These are phyloP conservation scores for Argyra leucocephala DNA, from an alignment of 2,888 invertebrate species.

Conservation along the genomic window DNA sequence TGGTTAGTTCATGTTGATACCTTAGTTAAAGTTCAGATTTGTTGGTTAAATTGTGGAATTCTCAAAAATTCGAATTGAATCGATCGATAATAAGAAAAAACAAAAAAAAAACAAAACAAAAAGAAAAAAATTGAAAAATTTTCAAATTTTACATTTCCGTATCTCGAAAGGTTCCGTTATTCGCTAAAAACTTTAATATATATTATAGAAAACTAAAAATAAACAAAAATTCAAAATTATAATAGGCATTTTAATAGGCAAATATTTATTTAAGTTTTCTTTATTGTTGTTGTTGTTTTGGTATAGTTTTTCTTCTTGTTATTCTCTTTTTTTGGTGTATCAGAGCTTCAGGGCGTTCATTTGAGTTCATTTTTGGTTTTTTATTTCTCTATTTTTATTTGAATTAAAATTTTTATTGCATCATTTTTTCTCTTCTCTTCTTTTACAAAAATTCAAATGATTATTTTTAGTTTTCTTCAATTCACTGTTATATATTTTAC, in stretches of 20 bases:
- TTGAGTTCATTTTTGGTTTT: neutral
- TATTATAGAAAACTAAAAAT: neutral
- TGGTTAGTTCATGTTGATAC: neutral
- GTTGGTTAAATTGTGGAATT: neutral
- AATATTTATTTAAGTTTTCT: neutral
- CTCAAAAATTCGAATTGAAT: neutral
- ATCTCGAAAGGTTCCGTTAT: conserved; percentile 2
- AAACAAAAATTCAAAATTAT: neutral
- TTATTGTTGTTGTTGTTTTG: neutral
- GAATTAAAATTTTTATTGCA: neutral
- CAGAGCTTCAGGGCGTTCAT: conserved; percentile 6
- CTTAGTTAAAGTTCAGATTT: neutral
- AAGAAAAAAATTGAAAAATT: neutral
- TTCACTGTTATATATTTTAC: neutral
- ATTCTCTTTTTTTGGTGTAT: neutral
- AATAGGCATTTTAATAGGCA: conserved; percentile 6
- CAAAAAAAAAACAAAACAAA: neutral
- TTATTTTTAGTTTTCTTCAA: neutral
- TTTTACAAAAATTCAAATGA: neutral
- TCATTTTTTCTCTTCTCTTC: neutral
- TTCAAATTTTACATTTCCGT: conserved; percentile 3
- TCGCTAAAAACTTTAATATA: neutral
- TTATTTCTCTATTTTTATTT: neutral
- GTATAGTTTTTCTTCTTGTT: neutral
- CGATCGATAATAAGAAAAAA: neutral